Evolutionary conservation across 2,113 vertebrate genomes (phyloP).

Genomic region (Tachysurus fulvidraco): DNA sequence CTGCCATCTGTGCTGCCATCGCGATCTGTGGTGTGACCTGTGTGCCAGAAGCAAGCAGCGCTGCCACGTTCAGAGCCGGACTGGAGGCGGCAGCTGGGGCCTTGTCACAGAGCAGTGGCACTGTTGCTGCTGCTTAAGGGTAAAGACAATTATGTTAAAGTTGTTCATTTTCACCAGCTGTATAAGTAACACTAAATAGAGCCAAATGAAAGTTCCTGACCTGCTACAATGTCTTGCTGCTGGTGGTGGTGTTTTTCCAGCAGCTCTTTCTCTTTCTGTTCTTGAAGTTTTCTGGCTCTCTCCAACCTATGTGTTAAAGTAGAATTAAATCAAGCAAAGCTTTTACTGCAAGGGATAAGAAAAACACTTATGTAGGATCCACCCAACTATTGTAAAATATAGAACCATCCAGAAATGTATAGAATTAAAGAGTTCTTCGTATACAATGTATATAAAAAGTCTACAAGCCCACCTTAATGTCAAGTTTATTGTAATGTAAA

Average conservation of each 20-base stretch:
- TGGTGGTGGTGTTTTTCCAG: slow-evolving; percentile 89
- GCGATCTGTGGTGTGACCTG: slow-evolving; percentile 98
- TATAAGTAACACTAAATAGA: neutral
- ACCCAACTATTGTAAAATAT: neutral
- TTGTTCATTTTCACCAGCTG: neutral
- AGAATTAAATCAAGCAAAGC: neutral
- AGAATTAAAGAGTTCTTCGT: neutral
- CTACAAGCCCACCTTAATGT: no score
- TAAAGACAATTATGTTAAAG: neutral
- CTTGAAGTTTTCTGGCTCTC: slow-evolving; percentile 96
- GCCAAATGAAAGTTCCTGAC: slow-evolving; percentile 62
- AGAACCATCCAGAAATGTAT: neutral
- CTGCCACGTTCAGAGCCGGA: slow-evolving; percentile 91
- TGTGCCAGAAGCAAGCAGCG: slow-evolving; percentile 92
- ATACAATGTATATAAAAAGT: neutral
- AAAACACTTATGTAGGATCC: neutral
- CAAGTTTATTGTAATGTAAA: no score
- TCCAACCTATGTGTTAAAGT: slow-evolving; percentile 79
- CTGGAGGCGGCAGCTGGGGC: slow-evolving; percentile 61
- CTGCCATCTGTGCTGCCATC: slow-evolving; percentile 98
- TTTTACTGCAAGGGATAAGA: neutral
- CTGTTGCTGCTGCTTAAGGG: slow-evolving; percentile 46
- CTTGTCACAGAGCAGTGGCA: slow-evolving; percentile 60
- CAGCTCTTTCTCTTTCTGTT: slow-evolving; percentile 96
- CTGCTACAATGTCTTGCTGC: slow-evolving; percentile 88